A percentile compares a stretch with the other conserved stretches of the same genome.
phyloP scores from a whole-genome alignment of 2,888 invertebrate species.

The Macrosoma leucophasiata region DNA sequence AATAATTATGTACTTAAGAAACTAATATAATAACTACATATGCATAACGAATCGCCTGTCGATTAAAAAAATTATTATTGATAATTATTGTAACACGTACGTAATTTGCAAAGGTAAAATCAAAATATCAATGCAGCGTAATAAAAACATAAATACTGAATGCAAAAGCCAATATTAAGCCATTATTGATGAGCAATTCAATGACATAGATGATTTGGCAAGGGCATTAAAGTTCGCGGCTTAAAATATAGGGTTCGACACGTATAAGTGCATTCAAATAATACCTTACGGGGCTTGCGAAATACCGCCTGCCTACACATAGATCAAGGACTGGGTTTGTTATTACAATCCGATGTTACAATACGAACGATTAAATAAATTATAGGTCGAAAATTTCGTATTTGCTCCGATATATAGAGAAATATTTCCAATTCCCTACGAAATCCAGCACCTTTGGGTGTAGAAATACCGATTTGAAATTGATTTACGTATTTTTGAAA shows the following conservation, averaged over 20 bases:
- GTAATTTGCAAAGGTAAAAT: not conserved
- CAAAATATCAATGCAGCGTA: slow-evolving; percentile 11
- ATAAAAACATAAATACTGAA: not conserved
- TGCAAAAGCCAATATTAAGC: slow-evolving; percentile 1
- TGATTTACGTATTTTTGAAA: too few relatives aligned
- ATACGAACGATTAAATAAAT: slow-evolving; percentile 1
- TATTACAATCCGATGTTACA: slow-evolving; percentile 38
- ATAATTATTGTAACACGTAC: too few relatives aligned
- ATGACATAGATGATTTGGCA: slow-evolving; percentile 41
- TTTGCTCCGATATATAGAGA: too few relatives aligned
- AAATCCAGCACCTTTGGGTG: too few relatives aligned
- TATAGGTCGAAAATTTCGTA: slow-evolving; percentile 2
- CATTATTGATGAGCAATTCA: slow-evolving; percentile 30
- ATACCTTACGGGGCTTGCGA: slow-evolving; percentile 43
- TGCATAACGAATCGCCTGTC: too few relatives aligned
- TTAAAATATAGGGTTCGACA: slow-evolving; percentile 32
- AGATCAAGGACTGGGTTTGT: slow-evolving; percentile 63
- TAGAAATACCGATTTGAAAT: too few relatives aligned
- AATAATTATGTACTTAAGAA: too few relatives aligned
- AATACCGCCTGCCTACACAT: slow-evolving; percentile 48
- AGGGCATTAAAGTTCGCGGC: slow-evolving; percentile 38
- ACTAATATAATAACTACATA: too few relatives aligned
- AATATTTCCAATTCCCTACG: too few relatives aligned
- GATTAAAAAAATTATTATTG: too few relatives aligned
- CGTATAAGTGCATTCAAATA: slow-evolving; percentile 45